Evolutionary conservation across 2,797 vertebrate genomes (phyloP).

Genomic region (Novumbra hubbsi): DNA sequence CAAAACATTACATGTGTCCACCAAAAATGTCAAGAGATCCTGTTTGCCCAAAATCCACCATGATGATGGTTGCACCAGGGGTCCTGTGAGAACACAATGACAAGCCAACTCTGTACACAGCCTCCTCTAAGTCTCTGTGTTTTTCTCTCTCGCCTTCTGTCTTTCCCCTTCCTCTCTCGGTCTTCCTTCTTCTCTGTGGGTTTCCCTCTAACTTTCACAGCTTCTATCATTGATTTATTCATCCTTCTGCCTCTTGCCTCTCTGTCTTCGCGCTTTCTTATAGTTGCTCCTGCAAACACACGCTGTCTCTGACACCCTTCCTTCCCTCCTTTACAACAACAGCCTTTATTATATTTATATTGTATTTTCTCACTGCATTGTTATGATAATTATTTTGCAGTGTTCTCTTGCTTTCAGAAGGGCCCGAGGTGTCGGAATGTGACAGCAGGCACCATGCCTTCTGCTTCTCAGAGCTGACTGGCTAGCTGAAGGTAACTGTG

Average conservation of each 20-base stretch:
- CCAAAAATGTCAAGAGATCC: constrained; percentile 9
- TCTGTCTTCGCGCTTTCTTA: too few species aligned
- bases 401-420: constrained; percentile 10
- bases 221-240: too few species aligned
- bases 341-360: background rate
- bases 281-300: too few species aligned
- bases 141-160: background rate
- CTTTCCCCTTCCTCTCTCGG: background rate
- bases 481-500: constrained; percentile 23
- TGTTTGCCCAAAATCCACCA: background rate
- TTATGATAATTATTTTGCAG: constrained; percentile 5
- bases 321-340: background rate
- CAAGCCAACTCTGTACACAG: background rate
- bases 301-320: too few species aligned
- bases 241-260: too few species aligned
- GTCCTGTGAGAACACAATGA: constrained; percentile 8
- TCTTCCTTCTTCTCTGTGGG: background rate
- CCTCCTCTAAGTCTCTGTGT: background rate
- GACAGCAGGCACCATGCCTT: constrained; percentile 20
- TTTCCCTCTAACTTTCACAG: too few species aligned
- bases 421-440: constrained; percentile 32
- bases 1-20: background rate
- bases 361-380: constrained; percentile 18
- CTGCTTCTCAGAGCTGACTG: constrained; percentile 12
- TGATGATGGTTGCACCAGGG: background rate